phyloP scores from a whole-genome alignment of 2,113 vertebrate species.

The Psilopogon haemacephalus region DNA sequence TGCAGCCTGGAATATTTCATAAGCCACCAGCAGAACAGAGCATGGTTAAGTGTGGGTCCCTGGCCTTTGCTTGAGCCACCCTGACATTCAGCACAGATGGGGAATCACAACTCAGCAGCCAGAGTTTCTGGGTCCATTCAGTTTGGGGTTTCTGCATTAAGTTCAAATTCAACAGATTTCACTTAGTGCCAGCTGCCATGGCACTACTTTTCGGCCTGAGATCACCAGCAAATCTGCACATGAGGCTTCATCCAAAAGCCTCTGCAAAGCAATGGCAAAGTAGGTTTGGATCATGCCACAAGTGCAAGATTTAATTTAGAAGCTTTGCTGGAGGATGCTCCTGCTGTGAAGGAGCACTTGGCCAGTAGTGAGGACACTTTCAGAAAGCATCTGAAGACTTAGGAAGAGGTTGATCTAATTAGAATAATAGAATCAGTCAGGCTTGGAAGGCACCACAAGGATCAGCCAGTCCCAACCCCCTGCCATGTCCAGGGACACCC shows the following conservation, averaged over 20 bases:
- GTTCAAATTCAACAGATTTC: constrained; percentile 21
- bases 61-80: constrained; percentile 51
- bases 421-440: no score
- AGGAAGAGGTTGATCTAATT: not conserved
- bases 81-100: constrained; percentile 38
- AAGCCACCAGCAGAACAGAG: constrained; percentile 23
- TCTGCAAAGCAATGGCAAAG: constrained; percentile 6
- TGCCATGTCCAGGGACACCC: no score
- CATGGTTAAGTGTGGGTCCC: not conserved
- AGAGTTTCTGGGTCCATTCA: constrained; percentile 27
- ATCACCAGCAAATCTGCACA: constrained; percentile 13
- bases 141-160: not conserved
- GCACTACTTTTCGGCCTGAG: not conserved
- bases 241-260: constrained; percentile 1
- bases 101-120: constrained; percentile 26
- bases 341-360: not conserved
- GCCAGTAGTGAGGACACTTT: not conserved
- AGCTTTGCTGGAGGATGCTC: not conserved
- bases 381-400: not conserved
- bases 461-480: no score
- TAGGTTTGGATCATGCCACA: not conserved
- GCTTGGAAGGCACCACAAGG: no score
- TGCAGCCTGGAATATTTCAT: constrained; percentile 59
- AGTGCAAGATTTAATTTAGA: not conserved
- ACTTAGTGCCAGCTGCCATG: constrained; percentile 26